These are phyloP conservation scores for Perca flavescens DNA, from an alignment of 2,113 vertebrate species.

Conservation along the genomic window DNA sequence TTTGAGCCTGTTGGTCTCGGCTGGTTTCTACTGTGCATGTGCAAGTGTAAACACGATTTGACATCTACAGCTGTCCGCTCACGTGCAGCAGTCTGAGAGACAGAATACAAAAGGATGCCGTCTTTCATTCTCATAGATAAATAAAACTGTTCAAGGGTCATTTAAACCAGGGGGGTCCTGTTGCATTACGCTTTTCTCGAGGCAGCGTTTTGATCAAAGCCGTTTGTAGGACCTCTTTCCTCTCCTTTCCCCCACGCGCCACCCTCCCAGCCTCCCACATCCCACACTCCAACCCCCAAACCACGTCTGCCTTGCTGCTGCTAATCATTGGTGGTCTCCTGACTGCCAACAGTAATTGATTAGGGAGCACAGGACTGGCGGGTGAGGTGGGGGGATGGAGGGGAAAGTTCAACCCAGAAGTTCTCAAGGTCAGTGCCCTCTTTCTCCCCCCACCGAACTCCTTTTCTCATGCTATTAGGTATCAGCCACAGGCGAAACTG, in stretches of 20 bases:
- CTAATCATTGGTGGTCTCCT: conserved; percentile 86
- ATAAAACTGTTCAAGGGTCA: conserved; percentile 68
- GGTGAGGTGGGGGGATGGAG: conserved; percentile 47
- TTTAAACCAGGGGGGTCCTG: conserved; percentile 62
- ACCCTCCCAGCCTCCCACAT: conserved; percentile 33
- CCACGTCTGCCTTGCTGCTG: conserved; percentile 75
- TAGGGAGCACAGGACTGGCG: conserved; percentile 76
- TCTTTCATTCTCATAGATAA: conserved; percentile 67
- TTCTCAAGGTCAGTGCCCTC: conserved; percentile 82
- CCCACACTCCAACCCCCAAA: conserved; percentile 60
- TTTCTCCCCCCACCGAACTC: conserved; percentile 54
- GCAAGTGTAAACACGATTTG: conserved; percentile 52
- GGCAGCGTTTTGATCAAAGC: conserved; percentile 80
- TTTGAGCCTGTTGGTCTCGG: conserved; percentile 47
- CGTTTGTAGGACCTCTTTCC: conserved; percentile 54
- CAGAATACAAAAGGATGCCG: conserved; percentile 48
- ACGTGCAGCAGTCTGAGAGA: conserved; percentile 27
- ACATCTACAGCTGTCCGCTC: conserved; percentile 39
- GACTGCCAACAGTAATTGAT: conserved; percentile 86
- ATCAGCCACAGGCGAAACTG: conserved; percentile 76
- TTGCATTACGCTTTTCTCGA: conserved; percentile 59
- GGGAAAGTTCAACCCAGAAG: conserved; percentile 81
- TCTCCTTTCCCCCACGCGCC: conserved; percentile 37
- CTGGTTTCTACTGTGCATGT: conserved; percentile 51
- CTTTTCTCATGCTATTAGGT: conserved; percentile 83